Percentiles rank a stretch among this genome's conserved stretches.
Conservation (phyloP, 2,888 invertebrate species). For the Xestia c-nigrum region DNA sequence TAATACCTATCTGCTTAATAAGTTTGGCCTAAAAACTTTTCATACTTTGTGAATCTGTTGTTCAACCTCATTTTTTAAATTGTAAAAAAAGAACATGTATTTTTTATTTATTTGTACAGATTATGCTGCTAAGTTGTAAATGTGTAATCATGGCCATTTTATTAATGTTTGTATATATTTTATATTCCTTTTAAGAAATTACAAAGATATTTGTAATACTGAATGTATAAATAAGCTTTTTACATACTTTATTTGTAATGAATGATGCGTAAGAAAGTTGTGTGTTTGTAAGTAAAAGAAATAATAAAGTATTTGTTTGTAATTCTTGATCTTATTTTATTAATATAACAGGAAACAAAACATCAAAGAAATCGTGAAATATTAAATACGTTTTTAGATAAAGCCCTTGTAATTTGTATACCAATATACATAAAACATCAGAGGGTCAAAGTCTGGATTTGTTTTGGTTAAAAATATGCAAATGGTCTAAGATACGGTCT, state of each 20-base stretch:
- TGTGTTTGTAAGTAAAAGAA: constrained; percentile 46
- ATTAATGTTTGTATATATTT: constrained; percentile 47
- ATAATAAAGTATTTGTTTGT: constrained; percentile 56
- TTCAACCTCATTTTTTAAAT: constrained; percentile 5
- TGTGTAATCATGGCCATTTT: constrained; percentile 56
- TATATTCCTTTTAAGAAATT: constrained; percentile 19
- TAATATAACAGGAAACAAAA: neutral
- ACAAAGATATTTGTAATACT: constrained; percentile 13
- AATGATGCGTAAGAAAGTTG: constrained; percentile 46
- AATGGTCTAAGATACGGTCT: no score
- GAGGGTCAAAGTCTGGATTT: constrained; percentile 7
- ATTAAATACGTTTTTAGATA: neutral
- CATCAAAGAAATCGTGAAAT: neutral
- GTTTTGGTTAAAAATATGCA: neutral
- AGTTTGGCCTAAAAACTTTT: neutral
- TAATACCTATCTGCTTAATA: neutral
- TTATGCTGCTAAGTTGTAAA: constrained; percentile 57
- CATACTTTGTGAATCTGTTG: neutral
- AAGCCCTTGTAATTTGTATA: neutral
- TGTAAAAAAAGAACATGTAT: neutral
- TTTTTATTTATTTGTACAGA: constrained; percentile 61
- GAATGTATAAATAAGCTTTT: constrained; percentile 26
- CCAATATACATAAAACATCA: neutral
- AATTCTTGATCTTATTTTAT: constrained; percentile 10
- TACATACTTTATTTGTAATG: constrained; percentile 40